Percentiles rank a stretch among this genome's conserved stretches.
Conservation (phyloP, 2,888 invertebrate species). For the Parnassius glacialis region DNA sequence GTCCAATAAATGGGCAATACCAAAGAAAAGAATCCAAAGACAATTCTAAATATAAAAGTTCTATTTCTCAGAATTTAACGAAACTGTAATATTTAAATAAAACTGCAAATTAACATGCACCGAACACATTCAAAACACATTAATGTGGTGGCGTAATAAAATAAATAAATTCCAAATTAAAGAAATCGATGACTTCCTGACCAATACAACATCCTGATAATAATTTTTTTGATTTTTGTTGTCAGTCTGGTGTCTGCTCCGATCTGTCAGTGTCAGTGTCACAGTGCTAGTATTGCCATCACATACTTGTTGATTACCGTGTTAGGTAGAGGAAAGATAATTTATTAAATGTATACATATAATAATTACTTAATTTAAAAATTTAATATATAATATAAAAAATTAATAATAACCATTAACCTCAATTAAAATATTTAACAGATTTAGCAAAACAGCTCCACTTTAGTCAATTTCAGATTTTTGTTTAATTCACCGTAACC, state of each 20-base stretch:
- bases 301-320: too few species aligned
- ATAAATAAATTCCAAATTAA: conserved; percentile 61
- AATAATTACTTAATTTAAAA: too few species aligned
- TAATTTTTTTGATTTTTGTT: conserved; percentile 25
- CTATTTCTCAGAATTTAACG: conserved; percentile 21
- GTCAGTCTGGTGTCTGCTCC: background rate
- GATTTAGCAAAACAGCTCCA: too few species aligned
- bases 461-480: too few species aligned
- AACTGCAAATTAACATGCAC: conserved; percentile 10
- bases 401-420: too few species aligned
- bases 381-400: too few species aligned
- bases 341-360: too few species aligned
- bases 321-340: too few species aligned
- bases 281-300: too few species aligned
- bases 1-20: conserved; percentile 10
- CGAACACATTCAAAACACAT: conserved; percentile 11
- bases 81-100: conserved; percentile 8
- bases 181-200: conserved; percentile 59
- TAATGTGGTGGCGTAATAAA: conserved; percentile 35
- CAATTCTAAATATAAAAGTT: conserved; percentile 16
- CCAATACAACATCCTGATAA: conserved; percentile 45
- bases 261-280: conserved; percentile 21
- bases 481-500: too few species aligned
- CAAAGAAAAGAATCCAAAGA: background rate
- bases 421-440: too few species aligned